Evolutionary conservation across 2,113 vertebrate genomes (phyloP).

Genomic region (Oplegnathus fasciatus): DNA sequence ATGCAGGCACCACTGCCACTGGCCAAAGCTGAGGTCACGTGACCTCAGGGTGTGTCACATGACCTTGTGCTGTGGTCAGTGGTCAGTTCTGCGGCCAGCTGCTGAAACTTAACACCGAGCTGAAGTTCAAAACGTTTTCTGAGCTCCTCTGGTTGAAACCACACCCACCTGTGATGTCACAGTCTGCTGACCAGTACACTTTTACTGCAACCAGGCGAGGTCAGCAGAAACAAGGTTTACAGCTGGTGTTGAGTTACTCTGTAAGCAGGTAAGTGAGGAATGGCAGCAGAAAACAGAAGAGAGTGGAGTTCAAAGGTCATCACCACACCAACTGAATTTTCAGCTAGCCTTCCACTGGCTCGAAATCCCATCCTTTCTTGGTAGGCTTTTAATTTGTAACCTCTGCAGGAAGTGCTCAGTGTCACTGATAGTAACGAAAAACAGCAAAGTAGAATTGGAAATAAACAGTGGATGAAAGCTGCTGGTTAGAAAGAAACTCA

Average conservation of each 20-base stretch:
- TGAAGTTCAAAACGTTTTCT: not conserved
- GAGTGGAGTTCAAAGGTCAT: conserved; percentile 21
- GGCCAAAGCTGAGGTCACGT: not conserved
- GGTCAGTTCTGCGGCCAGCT: not conserved
- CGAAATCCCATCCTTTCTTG: too few relatives aligned
- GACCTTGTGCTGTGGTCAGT: not conserved
- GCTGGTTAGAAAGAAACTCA: not conserved
- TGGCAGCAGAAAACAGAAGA: not conserved
- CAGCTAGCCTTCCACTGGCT: not conserved
- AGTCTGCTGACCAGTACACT: not conserved
- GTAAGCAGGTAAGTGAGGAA: conserved; percentile 40
- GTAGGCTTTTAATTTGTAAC: too few relatives aligned
- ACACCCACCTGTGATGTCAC: conserved; percentile 43
- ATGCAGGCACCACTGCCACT: not conserved
- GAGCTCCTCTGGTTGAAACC: conserved; percentile 35
- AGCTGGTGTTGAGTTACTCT: not conserved
- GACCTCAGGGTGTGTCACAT: not conserved
- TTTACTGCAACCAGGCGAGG: not conserved
- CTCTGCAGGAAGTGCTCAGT: too few relatives aligned
- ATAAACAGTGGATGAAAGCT: too few relatives aligned
- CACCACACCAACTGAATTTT: not conserved
- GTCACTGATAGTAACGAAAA: too few relatives aligned
- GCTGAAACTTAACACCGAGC: not conserved
- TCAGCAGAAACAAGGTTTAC: conserved; percentile 17
- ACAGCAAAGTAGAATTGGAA: too few relatives aligned